These are phyloP conservation scores for Oedothorax gibbosus DNA, from an alignment of 1,140 invertebrate species.

Conservation along the genomic window DNA sequence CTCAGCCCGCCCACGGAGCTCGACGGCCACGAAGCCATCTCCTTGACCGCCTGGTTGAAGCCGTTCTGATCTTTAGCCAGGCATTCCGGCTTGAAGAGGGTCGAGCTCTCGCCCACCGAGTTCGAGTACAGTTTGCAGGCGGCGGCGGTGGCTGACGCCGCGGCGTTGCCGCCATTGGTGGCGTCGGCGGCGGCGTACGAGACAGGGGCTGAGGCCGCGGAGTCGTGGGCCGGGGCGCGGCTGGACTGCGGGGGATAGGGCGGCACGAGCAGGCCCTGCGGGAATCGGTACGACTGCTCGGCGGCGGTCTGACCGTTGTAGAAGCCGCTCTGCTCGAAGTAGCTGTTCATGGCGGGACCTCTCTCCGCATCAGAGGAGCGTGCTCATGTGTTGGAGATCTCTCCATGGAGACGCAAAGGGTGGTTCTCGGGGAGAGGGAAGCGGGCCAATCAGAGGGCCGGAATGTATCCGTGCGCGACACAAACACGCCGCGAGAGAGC, in stretches of 20 bases:
- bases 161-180: conserved; percentile 81
- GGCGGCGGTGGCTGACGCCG: conserved; percentile 77
- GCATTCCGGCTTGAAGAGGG: conserved; percentile 63
- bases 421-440: conserved; percentile 63
- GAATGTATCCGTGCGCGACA: conserved; percentile 48
- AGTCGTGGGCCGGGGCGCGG: conserved; percentile 76
- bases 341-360: conserved; percentile 91
- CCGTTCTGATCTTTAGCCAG: conserved; percentile 63
- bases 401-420: conserved; percentile 58
- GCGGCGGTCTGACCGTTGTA: conserved; percentile 83
- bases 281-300: conserved; percentile 78
- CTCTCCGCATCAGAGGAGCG: conserved; percentile 64
- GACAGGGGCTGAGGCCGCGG: conserved; percentile 70
- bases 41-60: conserved; percentile 62
- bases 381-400: conserved; percentile 65
- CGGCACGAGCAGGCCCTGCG: conserved; percentile 76
- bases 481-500: conserved; percentile 21
- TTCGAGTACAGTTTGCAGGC: conserved; percentile 81
- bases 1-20: conserved; percentile 73
- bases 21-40: conserved; percentile 70
- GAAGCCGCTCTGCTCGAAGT: conserved; percentile 92
- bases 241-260: conserved; percentile 72
- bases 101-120: conserved; percentile 40
- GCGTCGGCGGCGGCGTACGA: conserved; percentile 74
- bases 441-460: conserved; percentile 65